Evolutionary conservation across 1,140 invertebrate species (phyloP).

Genomic region (Diabrotica virgifera): DNA sequence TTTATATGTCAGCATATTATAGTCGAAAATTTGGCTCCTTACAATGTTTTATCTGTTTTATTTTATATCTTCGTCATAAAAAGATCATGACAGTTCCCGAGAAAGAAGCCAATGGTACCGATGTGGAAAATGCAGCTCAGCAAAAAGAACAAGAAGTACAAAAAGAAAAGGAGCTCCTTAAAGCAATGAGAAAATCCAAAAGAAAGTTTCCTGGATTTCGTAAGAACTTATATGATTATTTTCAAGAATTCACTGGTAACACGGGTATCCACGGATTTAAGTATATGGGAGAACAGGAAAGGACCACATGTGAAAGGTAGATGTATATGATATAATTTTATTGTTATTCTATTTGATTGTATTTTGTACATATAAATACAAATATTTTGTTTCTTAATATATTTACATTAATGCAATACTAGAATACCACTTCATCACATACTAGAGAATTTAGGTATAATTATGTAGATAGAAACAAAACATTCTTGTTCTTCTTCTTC

Average conservation of each 20-base stretch:
- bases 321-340: background rate
- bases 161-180: constrained; percentile 5
- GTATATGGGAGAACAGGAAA: constrained; percentile 49
- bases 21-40: no score
- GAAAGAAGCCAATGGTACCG: background rate
- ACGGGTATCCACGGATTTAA: constrained; percentile 53
- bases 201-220: constrained; percentile 37
- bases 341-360: no score
- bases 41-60: background rate
- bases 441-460: no score
- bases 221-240: constrained; percentile 38
- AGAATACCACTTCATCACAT: no score
- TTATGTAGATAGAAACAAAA: no score
- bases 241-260: constrained; percentile 48
- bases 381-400: no score
- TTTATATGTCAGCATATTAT: no score
- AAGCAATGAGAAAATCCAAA: constrained; percentile 23
- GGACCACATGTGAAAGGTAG: constrained; percentile 42
- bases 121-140: background rate
- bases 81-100: background rate
- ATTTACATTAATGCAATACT: no score
- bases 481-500: no score
- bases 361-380: no score
- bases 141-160: background rate
- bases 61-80: background rate